Percentiles rank a stretch among this genome's conserved stretches.
phyloP scores from a whole-genome alignment of 2,797 vertebrate species.

The Sebastes alutus region DNA sequence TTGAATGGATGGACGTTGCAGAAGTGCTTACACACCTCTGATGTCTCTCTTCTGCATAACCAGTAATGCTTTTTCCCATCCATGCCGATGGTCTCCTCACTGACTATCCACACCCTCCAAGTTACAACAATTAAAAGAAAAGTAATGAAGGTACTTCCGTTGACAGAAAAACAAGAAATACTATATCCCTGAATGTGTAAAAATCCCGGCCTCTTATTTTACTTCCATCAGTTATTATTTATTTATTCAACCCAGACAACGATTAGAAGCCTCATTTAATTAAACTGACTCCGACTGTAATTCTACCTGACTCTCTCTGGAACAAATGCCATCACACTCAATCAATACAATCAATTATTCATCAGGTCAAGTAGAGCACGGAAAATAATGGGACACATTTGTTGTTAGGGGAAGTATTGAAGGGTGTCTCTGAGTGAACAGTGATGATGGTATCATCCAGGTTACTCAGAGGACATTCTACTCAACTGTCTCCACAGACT shows the following conservation, averaged over 20 bases:
- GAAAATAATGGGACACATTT: constrained; percentile 10
- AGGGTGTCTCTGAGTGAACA: background rate
- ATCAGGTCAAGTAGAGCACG: constrained; percentile 23
- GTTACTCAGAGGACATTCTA: background rate
- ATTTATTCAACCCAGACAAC: constrained; percentile 12
- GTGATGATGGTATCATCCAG: background rate
- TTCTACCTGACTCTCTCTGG: constrained; percentile 31
- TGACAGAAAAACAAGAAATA: background rate
- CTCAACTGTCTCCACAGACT: background rate
- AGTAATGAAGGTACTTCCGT: background rate
- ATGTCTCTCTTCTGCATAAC: background rate
- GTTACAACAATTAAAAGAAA: background rate
- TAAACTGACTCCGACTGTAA: constrained; percentile 40
- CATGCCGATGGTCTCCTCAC: background rate
- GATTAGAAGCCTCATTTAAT: constrained; percentile 36
- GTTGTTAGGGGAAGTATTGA: background rate
- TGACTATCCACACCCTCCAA: background rate
- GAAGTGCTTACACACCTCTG: background rate
- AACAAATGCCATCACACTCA: constrained; percentile 41
- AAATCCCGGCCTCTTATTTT: background rate
- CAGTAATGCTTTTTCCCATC: background rate
- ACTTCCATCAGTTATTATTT: constrained; percentile 18
- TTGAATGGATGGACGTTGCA: background rate
- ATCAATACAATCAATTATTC: constrained; percentile 70
- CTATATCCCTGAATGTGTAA: background rate